Evolutionary conservation across 1,140 invertebrate species (phyloP), one percentile per base, ranked within the genome.

Genomic region (Lasioglossum albipes): DNA sequence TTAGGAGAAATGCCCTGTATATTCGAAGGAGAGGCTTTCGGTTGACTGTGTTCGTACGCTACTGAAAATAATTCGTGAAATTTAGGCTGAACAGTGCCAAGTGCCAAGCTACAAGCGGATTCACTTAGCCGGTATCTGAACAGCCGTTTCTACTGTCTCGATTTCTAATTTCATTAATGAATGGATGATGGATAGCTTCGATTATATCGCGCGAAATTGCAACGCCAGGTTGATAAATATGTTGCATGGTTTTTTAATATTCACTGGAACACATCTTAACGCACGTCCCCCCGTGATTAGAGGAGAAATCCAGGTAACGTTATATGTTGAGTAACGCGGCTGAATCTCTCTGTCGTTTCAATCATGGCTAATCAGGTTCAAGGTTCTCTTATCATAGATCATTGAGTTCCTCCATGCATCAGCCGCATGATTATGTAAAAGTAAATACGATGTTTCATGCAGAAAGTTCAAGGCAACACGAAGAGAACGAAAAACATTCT

Each of bases 301-400:
- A 27, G 13, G 59, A 61, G 59, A 27, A n/a, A 27, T 54, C 18
- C 7, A 18, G 52, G 18, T 10, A 27, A 20, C 6, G n/a, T 70
- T 36, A 42, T 36, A 42, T 0, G 10, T 22, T 42, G 41, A 45
- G 10, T 6, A 41, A 59, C 12, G 36, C 31, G 6, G 20, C 7
- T 27, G 59, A 61, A 61, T 52, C n/a, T 42, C 66, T 22, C 9
- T 49, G 12, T 49, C 42, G 7, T 42, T 42, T 49, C 42, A 27
- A 49, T 61, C 22, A 13, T 61, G 59, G 13, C n/a, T 59, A 27
- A 61, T 61, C 22, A 61, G 59, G 66, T 68, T 68, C 66, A 42
- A 68, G 66, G 66, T 27, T 68, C n/a, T 16, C 52, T 36, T 54
- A 70, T 70, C 49, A 31, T 31, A 20, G 49, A 70, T 70, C 68